A percentile compares a stretch with the other conserved stretches of the same genome.
Evolutionary conservation across 2,888 invertebrate genomes (phyloP).

Genomic region (Osmoderma eremita): DNA sequence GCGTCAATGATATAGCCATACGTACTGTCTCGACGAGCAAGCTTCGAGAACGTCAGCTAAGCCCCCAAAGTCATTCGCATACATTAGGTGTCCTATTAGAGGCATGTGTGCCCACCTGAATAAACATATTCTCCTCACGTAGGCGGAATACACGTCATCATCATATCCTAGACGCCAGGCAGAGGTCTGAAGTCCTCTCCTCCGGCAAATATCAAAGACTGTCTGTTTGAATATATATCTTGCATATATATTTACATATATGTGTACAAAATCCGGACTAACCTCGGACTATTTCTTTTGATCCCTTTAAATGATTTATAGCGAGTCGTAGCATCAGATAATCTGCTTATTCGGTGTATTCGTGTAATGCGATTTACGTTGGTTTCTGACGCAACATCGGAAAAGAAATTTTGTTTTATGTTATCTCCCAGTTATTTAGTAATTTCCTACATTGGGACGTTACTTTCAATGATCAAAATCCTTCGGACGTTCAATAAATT

Average conservation of each 20-base stretch:
- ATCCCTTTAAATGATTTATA: constrained; percentile 3
- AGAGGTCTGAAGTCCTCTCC: neutral
- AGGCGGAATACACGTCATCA: constrained; percentile 19
- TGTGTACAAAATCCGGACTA: constrained; percentile 2
- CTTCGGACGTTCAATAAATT: too few species aligned
- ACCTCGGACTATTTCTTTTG: neutral
- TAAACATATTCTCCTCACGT: constrained; percentile 34
- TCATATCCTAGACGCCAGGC: constrained; percentile 4
- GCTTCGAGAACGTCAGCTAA: neutral
- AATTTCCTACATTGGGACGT: too few species aligned
- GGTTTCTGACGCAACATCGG: neutral
- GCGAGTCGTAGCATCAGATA: neutral
- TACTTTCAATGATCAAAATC: too few species aligned
- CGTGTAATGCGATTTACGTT: constrained; percentile 5
- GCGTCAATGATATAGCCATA: constrained; percentile 15
- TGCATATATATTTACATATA: neutral
- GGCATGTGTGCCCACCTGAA: constrained; percentile 26
- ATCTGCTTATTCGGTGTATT: constrained; percentile 1
- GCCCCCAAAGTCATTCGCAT: constrained; percentile 20
- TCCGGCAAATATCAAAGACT: constrained; percentile 22
- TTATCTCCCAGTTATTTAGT: too few species aligned
- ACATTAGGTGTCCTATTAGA: constrained; percentile 26
- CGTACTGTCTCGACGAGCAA: neutral
- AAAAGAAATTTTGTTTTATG: too few species aligned
- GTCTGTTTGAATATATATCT: neutral